Conservation (phyloP, 2,797 vertebrate species). For the Graptemys geographica region DNA sequence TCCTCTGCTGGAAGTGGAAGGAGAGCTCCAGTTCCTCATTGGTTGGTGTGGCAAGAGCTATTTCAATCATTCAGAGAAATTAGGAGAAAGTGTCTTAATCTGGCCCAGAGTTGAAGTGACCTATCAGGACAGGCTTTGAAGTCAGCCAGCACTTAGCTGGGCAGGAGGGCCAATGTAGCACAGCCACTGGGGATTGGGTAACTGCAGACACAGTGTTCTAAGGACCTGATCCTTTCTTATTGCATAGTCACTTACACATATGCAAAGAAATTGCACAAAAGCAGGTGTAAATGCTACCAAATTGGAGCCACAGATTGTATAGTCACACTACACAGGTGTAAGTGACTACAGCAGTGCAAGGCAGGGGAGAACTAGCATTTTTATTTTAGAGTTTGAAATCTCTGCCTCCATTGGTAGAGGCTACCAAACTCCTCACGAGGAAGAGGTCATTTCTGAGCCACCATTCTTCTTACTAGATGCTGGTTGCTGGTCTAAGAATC, state of each 20-base stretch:
- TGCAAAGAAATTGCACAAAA: not conserved
- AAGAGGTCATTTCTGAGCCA: not conserved
- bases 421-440: not conserved
- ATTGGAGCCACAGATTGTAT: not conserved
- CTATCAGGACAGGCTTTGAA: not conserved
- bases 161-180: not conserved
- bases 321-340: not conserved
- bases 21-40: rapidly evolving
- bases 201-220: not conserved
- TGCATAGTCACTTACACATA: not conserved
- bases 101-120: not conserved
- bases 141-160: not conserved
- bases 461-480: not conserved
- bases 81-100: not conserved
- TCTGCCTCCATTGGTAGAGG: not conserved
- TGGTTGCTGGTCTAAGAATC: not conserved
- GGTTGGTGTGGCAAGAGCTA: not conserved
- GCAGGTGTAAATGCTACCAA: not conserved
- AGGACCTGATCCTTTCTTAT: not conserved
- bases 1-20: rapidly evolving
- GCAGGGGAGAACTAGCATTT: not conserved
- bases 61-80: slow-evolving; percentile 21
- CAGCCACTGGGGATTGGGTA: not conserved
- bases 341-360: not conserved
- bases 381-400: not conserved